Conservation (phyloP, 2,888 invertebrate genomes). For the Polymixis lichenea region DNA sequence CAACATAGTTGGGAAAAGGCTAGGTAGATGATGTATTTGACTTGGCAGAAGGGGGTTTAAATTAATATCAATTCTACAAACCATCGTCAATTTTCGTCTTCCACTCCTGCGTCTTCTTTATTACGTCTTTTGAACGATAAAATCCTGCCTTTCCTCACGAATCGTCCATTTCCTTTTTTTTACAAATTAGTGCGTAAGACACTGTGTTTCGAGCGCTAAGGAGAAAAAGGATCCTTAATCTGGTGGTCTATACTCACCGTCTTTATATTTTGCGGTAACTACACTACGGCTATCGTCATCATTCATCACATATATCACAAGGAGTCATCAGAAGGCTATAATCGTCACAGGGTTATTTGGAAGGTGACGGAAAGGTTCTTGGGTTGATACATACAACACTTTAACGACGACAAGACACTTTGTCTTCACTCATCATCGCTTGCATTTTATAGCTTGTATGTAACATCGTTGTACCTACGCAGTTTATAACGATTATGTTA, state of each 20-base stretch:
- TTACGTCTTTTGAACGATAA: neutral
- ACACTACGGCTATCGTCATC: neutral
- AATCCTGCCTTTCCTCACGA: neutral
- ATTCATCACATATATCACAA: slow-evolving; percentile 6
- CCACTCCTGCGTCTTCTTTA: too few relatives aligned
- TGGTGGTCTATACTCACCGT: neutral
- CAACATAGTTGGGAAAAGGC: too few relatives aligned
- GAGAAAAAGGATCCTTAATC: neutral
- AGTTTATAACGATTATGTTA: slow-evolving; percentile 37
- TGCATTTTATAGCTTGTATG: slow-evolving; percentile 16
- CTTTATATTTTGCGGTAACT: neutral
- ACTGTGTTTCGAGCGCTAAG: neutral
- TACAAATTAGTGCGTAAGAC: neutral
- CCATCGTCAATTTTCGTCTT: neutral
- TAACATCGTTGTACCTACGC: slow-evolving; percentile 4
- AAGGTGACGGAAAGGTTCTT: neutral
- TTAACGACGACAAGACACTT: neutral
- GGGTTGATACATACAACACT: neutral
- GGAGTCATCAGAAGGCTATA: slow-evolving; percentile 5
- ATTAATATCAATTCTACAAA: neutral
- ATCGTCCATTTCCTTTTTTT: neutral
- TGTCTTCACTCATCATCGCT: slow-evolving; percentile 32
- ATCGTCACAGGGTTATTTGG: neutral
- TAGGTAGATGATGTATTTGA: too few relatives aligned
- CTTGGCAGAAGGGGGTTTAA: neutral